These are phyloP conservation scores for Tryphoninae sp. DNA, from an alignment of 2,888 invertebrate genomes.

Conservation along the genomic window DNA sequence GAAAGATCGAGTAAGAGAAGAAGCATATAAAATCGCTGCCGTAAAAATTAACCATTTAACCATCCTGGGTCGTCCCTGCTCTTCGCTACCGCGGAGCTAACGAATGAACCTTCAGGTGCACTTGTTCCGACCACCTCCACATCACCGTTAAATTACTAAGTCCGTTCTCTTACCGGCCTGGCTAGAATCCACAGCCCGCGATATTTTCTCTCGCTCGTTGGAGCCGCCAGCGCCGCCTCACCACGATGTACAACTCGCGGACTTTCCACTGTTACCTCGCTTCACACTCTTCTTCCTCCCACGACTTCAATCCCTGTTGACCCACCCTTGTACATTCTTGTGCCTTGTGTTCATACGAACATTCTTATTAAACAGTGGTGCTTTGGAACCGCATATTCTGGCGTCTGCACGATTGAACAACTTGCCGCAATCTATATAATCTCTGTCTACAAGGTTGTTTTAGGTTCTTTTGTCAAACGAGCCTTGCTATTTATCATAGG, in stretches of 20 bases:
- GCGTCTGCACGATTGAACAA: slow-evolving; percentile 45
- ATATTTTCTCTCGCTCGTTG: slow-evolving; percentile 51
- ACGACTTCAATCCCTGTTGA: neutral
- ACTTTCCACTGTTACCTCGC: slow-evolving; percentile 14
- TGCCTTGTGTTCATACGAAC: slow-evolving; percentile 49
- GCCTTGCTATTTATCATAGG: neutral
- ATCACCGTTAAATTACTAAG: slow-evolving; percentile 58
- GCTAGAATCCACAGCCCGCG: slow-evolving; percentile 47
- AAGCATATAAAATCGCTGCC: slow-evolving; percentile 74
- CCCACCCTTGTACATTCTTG: slow-evolving; percentile 5
- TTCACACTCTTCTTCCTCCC: slow-evolving; percentile 41
- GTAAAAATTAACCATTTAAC: slow-evolving; percentile 79
- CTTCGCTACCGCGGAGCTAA: slow-evolving; percentile 67
- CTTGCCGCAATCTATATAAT: slow-evolving; percentile 4
- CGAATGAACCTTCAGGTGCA: slow-evolving; percentile 76
- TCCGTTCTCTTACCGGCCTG: slow-evolving; percentile 33
- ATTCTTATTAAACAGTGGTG: slow-evolving; percentile 33
- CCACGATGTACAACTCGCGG: slow-evolving; percentile 10
- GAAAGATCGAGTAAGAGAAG: slow-evolving; percentile 41
- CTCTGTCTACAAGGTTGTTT: slow-evolving; percentile 7
- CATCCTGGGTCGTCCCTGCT: slow-evolving; percentile 60
- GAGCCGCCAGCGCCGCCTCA: neutral
- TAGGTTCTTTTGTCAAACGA: slow-evolving; percentile 20
- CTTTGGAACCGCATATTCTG: slow-evolving; percentile 41
- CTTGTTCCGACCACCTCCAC: slow-evolving; percentile 65